Percentiles rank a stretch among this genome's conserved stretches.
These are phyloP conservation scores for Pheucticus melanocephalus DNA, from an alignment of 2,113 vertebrate species.

Conservation along the genomic window DNA sequence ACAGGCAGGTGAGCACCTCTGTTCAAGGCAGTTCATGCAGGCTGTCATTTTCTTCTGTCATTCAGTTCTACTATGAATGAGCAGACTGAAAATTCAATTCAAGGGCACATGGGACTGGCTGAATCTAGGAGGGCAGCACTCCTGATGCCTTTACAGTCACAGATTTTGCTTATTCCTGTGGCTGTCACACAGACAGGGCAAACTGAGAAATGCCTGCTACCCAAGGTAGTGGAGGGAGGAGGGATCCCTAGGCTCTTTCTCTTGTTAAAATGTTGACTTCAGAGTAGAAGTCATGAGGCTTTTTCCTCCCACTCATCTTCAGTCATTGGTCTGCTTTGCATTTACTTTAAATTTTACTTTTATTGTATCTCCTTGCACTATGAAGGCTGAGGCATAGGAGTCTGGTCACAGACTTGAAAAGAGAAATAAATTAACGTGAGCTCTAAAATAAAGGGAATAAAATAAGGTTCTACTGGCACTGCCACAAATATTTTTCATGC, in stretches of 20 bases:
- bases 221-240: background rate
- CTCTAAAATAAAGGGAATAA: background rate
- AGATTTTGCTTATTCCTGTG: background rate
- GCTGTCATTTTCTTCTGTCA: background rate
- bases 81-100: background rate
- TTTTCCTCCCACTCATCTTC: background rate
- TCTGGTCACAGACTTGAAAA: background rate
- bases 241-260: background rate
- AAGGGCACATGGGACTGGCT: accelerated
- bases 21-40: background rate
- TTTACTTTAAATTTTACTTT: background rate
- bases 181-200: accelerated
- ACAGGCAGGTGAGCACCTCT: background rate
- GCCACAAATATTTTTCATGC: background rate
- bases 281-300: background rate
- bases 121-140: background rate
- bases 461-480: background rate
- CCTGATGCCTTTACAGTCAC: background rate
- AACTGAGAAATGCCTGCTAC: background rate
- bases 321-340: background rate
- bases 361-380: background rate
- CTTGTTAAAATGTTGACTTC: background rate
- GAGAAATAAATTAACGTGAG: background rate
- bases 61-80: background rate
- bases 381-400: background rate